These are phyloP conservation scores for Andrena dorsata DNA, from an alignment of 2,888 invertebrate genomes.

Conservation along the genomic window DNA sequence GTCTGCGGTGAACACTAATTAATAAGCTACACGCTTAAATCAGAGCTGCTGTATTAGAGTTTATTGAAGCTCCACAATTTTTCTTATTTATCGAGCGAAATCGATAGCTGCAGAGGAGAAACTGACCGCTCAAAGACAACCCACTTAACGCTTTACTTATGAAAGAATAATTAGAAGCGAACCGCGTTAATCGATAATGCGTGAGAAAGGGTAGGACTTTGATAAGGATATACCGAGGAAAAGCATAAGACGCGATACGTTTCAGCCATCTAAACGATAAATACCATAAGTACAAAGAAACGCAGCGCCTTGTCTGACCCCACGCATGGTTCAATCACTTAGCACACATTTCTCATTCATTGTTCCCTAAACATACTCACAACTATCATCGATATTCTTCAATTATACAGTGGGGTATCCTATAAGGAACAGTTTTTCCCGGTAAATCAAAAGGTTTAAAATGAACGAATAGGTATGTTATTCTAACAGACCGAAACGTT, in stretches of 20 bases:
- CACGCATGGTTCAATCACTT: too few relatives aligned
- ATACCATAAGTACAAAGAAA: too few relatives aligned
- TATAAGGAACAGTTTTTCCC: too few relatives aligned
- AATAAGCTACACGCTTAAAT: neutral
- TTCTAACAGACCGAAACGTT: too few relatives aligned
- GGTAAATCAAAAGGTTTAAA: too few relatives aligned
- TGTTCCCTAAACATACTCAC: too few relatives aligned
- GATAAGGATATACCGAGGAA: neutral
- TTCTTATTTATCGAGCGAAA: neutral
- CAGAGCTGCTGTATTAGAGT: neutral
- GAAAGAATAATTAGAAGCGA: constrained; percentile 11
- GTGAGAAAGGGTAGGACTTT: neutral
- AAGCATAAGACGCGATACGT: neutral
- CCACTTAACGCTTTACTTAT: neutral
- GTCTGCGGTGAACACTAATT: neutral
- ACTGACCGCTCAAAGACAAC: neutral
- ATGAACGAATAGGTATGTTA: too few relatives aligned
- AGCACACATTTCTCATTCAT: too few relatives aligned
- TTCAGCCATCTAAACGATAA: too few relatives aligned
- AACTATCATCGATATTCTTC: too few relatives aligned
- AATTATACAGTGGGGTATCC: too few relatives aligned
- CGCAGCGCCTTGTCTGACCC: too few relatives aligned
- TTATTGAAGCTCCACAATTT: neutral
- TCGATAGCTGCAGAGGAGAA: neutral
- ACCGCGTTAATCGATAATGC: neutral